Evolutionary conservation across 2,888 invertebrate genomes (phyloP), one percentile per base, ranked within the genome.

Genomic region (Tachina grossa): DNA sequence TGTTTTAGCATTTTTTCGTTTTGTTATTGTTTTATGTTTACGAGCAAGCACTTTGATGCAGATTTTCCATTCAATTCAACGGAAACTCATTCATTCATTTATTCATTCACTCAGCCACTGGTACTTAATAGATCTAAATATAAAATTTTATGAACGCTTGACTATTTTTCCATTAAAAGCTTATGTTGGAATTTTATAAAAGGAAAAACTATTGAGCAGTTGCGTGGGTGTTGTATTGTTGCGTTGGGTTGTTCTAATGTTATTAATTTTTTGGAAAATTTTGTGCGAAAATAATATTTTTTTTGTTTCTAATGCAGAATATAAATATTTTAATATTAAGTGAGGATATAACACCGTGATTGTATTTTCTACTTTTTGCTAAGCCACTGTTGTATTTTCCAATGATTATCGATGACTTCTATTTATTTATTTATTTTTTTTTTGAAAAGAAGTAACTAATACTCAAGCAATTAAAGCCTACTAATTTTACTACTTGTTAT

Each of bases 171-270:
- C 72, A 66, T 9, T 39, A 66, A 72, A 83, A 78, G 77, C 59
- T 83, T 78, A 83, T 83, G 83, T 83, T 83, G 83, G 72, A 83
- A 83, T 68, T 66, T 59, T 43, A 69, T 59, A 69, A 45, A 47
- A 22, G 47, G 8, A 65, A 22, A 65, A 13, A 47, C n/a, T 51
- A 66, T 51, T 39, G 39, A 57, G n/a, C 31, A 65, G 43, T 57
- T 53, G 77, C 59, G 77, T 72, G 66, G 82, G 82, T 69, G 69
- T 19, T 81, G 61, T 39, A 61, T 16, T 31, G 31, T 6, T 31
- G 31, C 31, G 49, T n/a, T 45, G 19, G 31, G 59, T 16, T 41
- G 8, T 59, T 63, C n/a, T 45, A 45, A 22, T 63, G 47, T 47
- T 63, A 55, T 47, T 47, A 69, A 31, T 55, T 75, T 69, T 49